A percentile compares a stretch with the other conserved stretches of the same genome.
These are phyloP conservation scores for Rhodeus uyekii DNA, from an alignment of 2,797 vertebrate genomes.

Conservation along the genomic window DNA sequence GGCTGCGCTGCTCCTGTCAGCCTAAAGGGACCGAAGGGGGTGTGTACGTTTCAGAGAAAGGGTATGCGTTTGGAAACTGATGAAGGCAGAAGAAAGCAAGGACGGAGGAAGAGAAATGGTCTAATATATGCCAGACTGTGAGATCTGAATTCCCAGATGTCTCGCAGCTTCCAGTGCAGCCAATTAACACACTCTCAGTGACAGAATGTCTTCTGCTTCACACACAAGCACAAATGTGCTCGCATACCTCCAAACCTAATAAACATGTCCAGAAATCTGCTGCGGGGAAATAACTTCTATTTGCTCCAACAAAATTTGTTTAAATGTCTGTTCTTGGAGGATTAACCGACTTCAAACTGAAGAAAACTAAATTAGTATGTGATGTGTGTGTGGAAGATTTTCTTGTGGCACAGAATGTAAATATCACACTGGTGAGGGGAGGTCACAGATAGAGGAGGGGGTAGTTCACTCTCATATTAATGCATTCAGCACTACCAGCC, in stretches of 20 bases:
- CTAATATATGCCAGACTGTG: constrained; percentile 48
- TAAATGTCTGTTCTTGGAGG: constrained; percentile 20
- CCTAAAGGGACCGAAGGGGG: not conserved
- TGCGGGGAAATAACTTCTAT: not conserved
- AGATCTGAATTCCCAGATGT: constrained; percentile 44
- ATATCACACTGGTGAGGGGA: constrained; percentile 33
- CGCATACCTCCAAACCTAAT: constrained; percentile 39
- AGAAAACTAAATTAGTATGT: not conserved
- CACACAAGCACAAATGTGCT: constrained; percentile 18
- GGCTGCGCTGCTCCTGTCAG: constrained; percentile 5
- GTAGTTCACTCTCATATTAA: constrained; percentile 58
- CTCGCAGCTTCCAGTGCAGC: constrained; percentile 46
- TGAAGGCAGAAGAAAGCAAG: not conserved
- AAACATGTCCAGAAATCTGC: not conserved
- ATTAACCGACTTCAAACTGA: constrained; percentile 21
- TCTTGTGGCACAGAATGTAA: constrained; percentile 46
- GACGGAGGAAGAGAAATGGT: constrained; percentile 13
- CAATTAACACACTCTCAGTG: constrained; percentile 52
- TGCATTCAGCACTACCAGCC: constrained; percentile 58
- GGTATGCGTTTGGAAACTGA: not conserved
- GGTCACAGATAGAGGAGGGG: constrained; percentile 4
- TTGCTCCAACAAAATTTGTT: not conserved
- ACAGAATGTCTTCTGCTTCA: constrained; percentile 29
- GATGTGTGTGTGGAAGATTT: not conserved
- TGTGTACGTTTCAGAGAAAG: not conserved